These are phyloP conservation scores for Arothron firmamentum DNA, from an alignment of 2,113 vertebrate genomes.

Conservation along the genomic window DNA sequence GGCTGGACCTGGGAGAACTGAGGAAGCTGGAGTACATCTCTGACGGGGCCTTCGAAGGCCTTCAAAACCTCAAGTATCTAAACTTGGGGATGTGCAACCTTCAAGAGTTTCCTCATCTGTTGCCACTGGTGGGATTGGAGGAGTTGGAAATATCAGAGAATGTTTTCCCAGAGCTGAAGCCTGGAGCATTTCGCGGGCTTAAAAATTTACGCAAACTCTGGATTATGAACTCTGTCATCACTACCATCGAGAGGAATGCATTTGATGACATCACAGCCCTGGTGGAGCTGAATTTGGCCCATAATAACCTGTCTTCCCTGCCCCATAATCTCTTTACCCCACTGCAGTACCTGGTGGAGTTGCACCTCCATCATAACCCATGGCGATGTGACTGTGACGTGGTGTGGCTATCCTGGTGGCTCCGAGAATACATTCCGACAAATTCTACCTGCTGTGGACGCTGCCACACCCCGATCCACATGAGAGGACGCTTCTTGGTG, in stretches of 20 bases:
- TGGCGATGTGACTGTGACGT: conserved; percentile 98
- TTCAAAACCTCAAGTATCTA: conserved; percentile 97
- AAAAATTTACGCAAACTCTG: conserved; percentile 93
- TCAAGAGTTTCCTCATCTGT: conserved; percentile 90
- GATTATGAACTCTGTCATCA: conserved; percentile 98
- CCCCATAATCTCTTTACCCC: conserved; percentile 97
- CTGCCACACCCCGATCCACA: conserved; percentile 88
- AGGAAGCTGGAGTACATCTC: conserved; percentile 96
- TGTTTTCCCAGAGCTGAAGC: conserved; percentile 88
- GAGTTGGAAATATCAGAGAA: conserved; percentile 98
- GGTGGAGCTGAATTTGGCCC: conserved; percentile 97
- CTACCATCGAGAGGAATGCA: conserved; percentile 89
- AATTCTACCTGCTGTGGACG: conserved; percentile 97
- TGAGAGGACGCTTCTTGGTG: conserved; percentile 90
- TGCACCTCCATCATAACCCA: conserved; percentile 97
- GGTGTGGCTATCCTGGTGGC: conserved; percentile 96
- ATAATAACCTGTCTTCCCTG: conserved; percentile 95
- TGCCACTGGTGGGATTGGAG: conserved; percentile 88
- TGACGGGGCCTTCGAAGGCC: conserved; percentile 93
- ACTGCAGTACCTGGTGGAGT: conserved; percentile 90
- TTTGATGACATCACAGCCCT: conserved; percentile 94
- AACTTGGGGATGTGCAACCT: conserved; percentile 98
- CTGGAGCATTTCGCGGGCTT: conserved; percentile 89
- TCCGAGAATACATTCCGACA: conserved; percentile 94
- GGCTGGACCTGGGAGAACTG: conserved; percentile 93